These are phyloP conservation scores for Ferrisia virgata DNA, from an alignment of 2,888 invertebrate species.

Conservation along the genomic window DNA sequence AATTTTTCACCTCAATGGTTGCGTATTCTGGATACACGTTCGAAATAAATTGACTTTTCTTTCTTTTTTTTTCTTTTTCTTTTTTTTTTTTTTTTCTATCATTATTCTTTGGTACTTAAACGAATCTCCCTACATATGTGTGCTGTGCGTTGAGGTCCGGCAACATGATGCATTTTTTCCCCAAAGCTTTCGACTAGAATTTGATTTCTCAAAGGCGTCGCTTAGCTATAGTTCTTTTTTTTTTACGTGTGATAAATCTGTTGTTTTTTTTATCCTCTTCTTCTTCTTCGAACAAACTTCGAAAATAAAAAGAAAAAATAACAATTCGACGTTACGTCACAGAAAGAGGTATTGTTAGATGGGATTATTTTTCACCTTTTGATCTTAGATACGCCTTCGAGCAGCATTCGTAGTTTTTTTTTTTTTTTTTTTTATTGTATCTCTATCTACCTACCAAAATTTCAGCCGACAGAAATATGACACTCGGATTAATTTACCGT, in stretches of 20 bases:
- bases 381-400: neutral
- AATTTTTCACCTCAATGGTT: slow-evolving; percentile 1
- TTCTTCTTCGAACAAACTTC: neutral
- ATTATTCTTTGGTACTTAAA: too few relatives aligned
- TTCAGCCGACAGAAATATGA: neutral
- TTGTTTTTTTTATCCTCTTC: neutral
- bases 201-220: neutral
- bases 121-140: too few relatives aligned
- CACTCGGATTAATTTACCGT: neutral
- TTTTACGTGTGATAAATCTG: neutral
- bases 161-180: neutral
- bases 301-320: neutral
- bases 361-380: neutral
- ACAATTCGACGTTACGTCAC: neutral
- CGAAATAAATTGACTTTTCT: neutral
- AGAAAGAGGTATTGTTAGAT: neutral
- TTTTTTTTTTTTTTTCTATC: too few relatives aligned
- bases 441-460: too few relatives aligned
- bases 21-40: neutral
- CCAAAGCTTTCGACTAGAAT: neutral
- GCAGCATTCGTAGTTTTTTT: neutral
- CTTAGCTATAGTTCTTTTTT: neutral
- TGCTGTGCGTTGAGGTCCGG: too few relatives aligned
- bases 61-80: neutral
- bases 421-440: too few relatives aligned